These are phyloP conservation scores for Eretmochelys imbricata DNA, from an alignment of 2,113 vertebrate species.

Conservation along the genomic window DNA sequence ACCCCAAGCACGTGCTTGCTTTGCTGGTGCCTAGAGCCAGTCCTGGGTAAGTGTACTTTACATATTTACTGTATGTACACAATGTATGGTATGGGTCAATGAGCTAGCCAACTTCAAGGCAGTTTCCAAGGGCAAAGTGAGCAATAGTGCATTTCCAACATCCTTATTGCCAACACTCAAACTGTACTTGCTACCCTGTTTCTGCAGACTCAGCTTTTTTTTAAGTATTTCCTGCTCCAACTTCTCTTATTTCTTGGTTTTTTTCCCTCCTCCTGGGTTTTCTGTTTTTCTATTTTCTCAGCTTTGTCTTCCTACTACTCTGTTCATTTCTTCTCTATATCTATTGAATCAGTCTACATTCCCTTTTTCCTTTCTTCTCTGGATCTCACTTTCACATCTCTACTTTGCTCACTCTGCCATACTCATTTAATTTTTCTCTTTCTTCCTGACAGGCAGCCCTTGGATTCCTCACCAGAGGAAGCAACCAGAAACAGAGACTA, in stretches of 20 bases:
- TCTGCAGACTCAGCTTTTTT: background rate
- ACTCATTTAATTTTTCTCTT: background rate
- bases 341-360: background rate
- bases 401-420: fast-evolving
- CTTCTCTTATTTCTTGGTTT: background rate
- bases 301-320: background rate
- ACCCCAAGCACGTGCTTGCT: no score
- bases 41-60: no score
- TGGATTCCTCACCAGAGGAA: background rate
- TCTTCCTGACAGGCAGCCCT: background rate
- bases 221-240: background rate
- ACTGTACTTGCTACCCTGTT: background rate
- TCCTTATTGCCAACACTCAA: background rate
- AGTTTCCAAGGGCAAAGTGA: background rate
- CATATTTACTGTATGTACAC: no score
- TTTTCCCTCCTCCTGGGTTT: background rate
- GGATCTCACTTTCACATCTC: background rate
- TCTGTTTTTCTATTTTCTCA: background rate
- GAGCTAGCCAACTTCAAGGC: background rate
- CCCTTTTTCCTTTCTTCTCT: background rate
- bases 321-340: background rate
- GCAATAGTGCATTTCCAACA: background rate
- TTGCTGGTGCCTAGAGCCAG: no score
- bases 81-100: background rate
- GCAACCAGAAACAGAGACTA: background rate